Conservation (phyloP, 2,888 invertebrate genomes). For the Gymnocheta viridis region DNA sequence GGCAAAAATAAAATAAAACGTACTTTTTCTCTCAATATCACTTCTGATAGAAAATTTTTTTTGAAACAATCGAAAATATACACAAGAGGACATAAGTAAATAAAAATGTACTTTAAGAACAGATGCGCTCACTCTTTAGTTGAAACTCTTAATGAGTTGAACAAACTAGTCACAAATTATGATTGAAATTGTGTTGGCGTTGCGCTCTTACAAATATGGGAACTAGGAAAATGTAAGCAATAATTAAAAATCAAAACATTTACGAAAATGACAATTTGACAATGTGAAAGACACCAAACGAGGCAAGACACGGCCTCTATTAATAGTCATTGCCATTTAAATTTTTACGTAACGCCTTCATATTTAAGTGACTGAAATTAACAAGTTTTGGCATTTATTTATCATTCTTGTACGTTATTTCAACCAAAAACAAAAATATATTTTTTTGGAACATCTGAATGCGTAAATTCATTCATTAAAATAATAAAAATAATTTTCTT, state of each 20-base stretch:
- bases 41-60: background rate
- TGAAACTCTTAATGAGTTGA: background rate
- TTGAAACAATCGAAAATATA: background rate
- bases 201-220: conserved; percentile 16
- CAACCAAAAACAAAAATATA: background rate
- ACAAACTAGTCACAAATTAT: background rate
- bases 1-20: background rate
- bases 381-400: conserved; percentile 41
- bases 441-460: background rate
- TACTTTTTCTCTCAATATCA: background rate
- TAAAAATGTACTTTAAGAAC: background rate
- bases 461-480: conserved; percentile 18
- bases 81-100: background rate
- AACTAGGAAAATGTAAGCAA: conserved; percentile 6
- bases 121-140: background rate
- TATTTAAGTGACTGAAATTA: conserved; percentile 6
- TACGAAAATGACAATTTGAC: conserved; percentile 11
- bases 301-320: conserved; percentile 2
- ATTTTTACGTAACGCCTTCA: conserved; percentile 7
- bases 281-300: conserved; percentile 4
- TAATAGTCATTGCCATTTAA: background rate
- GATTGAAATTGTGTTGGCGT: conserved; percentile 1
- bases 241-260: conserved; percentile 23
- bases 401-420: conserved; percentile 3
- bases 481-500: conserved; percentile 2